phyloP scores from a whole-genome alignment of 2,113 vertebrate genomes.

The Menidia beryllina region DNA sequence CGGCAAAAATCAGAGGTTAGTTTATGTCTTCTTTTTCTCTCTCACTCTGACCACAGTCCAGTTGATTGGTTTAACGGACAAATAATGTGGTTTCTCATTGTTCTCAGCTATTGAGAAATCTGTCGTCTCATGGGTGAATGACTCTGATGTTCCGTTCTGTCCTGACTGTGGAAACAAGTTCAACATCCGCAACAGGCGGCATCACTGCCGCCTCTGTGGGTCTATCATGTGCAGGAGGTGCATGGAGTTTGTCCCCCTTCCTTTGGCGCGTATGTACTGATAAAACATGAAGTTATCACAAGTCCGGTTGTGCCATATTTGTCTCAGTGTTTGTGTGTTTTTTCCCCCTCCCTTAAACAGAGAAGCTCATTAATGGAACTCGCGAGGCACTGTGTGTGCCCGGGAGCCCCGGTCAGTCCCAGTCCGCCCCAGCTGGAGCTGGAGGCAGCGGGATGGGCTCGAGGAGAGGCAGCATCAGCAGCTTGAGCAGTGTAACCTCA shows the following conservation, averaged over 20 bases:
- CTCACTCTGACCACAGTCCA: not conserved
- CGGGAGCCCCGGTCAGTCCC: conserved; percentile 83
- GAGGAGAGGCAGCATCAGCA: conserved; percentile 91
- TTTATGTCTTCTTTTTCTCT: not conserved
- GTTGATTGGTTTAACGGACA: not conserved
- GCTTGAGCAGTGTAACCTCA: conserved; percentile 91
- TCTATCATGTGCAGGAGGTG: conserved; percentile 98
- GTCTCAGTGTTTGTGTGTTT: not conserved
- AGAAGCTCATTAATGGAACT: conserved; percentile 91
- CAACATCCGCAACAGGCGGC: conserved; percentile 92
- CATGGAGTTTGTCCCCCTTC: conserved; percentile 90
- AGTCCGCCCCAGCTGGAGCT: conserved; percentile 57
- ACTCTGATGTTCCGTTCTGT: conserved; percentile 97
- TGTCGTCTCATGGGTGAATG: conserved; percentile 95
- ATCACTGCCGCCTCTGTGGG: conserved; percentile 97
- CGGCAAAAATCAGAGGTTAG: conserved; percentile 94
- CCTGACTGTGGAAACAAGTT: conserved; percentile 97
- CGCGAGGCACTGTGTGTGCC: conserved; percentile 86
- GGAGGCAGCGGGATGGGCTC: conserved; percentile 83
- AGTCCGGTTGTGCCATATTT: not conserved
- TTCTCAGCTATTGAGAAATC: conserved; percentile 92
- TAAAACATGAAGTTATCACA: not conserved
- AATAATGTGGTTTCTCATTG: not conserved
- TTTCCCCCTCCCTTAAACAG: conserved; percentile 67
- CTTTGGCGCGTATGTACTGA: conserved; percentile 88